Evolutionary conservation across 37 sponge, comb jelly and placozoan species (phyloP).

Genomic region (Corticium candelabrum): DNA sequence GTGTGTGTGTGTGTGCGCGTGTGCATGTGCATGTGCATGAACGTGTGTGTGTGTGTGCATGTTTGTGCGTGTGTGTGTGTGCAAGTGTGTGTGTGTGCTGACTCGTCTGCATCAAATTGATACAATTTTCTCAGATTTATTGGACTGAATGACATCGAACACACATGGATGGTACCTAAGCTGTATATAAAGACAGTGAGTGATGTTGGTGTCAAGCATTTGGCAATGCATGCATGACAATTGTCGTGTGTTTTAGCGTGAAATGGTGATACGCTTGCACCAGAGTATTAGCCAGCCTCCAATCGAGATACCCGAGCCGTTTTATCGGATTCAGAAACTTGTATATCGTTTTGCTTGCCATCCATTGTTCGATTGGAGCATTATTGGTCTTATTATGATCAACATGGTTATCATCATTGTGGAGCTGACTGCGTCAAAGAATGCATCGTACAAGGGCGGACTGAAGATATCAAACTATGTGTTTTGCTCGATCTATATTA

Average conservation of each 20-base stretch:
- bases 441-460: not conserved
- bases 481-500: conserved; percentile 41
- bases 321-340: conserved; percentile 2
- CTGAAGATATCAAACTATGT: conserved; percentile 46
- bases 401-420: conserved; percentile 44
- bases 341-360: conserved; percentile 30
- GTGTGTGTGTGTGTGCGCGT: not conserved
- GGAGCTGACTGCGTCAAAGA: conserved; percentile 30
- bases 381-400: conserved; percentile 42
- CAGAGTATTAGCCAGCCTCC: not conserved
- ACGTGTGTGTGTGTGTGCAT: not conserved
- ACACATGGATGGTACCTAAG: conserved; percentile 58
- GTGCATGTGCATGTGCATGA: too few species aligned
- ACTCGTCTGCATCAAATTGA: not conserved
- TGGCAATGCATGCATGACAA: too few species aligned
- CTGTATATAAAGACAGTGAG: not conserved
- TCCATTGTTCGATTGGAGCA: conserved; percentile 38
- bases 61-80: not conserved
- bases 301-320: conserved; percentile 21
- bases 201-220: too few species aligned
- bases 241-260: not conserved
- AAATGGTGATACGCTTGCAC: not conserved
- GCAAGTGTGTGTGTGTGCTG: not conserved
- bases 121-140: conserved; percentile 38
- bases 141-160: conserved; percentile 53